phyloP scores from a whole-genome alignment of 1,140 invertebrate species.

The Subanguina moxae region DNA sequence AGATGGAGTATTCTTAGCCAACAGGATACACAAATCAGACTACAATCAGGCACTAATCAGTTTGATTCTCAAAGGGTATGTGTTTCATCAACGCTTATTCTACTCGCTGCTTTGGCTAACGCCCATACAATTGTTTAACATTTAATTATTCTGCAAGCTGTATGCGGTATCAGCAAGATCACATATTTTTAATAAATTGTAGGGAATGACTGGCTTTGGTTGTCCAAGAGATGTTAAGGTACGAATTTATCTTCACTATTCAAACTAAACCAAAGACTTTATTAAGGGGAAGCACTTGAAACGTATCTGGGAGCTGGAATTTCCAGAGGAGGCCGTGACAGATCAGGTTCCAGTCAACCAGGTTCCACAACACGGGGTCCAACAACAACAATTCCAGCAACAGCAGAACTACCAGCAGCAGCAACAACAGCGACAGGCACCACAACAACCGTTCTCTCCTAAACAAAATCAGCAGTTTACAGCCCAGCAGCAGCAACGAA shows the following conservation, averaged over 20 bases:
- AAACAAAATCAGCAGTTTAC: slow-evolving; percentile 12
- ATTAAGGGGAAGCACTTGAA: slow-evolving; percentile 45
- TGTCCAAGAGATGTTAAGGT: slow-evolving; percentile 46
- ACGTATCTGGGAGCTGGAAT: slow-evolving; percentile 52
- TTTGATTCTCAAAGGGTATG: slow-evolving; percentile 47
- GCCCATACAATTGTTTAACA: not conserved
- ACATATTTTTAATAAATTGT: slow-evolving; percentile 5
- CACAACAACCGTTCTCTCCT: no score
- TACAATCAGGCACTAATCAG: slow-evolving; percentile 45
- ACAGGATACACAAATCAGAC: slow-evolving; percentile 39
- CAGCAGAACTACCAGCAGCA: slow-evolving; percentile 16
- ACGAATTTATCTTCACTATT: no score
- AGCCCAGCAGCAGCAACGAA: slow-evolving; percentile 8
- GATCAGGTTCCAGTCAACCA: slow-evolving; percentile 37
- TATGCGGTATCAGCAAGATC: not conserved
- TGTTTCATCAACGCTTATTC: no score
- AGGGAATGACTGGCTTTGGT: slow-evolving; percentile 51
- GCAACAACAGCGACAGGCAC: slow-evolving; percentile 7
- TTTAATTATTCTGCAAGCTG: no score
- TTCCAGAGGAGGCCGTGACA: slow-evolving; percentile 42
- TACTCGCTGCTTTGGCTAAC: no score
- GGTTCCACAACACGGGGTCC: slow-evolving; percentile 22
- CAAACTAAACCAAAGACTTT: no score
- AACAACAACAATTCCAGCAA: slow-evolving; percentile 29
- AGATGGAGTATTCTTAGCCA: slow-evolving; percentile 21